A percentile compares a stretch with the other conserved stretches of the same genome.
These are phyloP conservation scores for Parnassius orleans DNA, from an alignment of 2,888 invertebrate species.

Conservation along the genomic window DNA sequence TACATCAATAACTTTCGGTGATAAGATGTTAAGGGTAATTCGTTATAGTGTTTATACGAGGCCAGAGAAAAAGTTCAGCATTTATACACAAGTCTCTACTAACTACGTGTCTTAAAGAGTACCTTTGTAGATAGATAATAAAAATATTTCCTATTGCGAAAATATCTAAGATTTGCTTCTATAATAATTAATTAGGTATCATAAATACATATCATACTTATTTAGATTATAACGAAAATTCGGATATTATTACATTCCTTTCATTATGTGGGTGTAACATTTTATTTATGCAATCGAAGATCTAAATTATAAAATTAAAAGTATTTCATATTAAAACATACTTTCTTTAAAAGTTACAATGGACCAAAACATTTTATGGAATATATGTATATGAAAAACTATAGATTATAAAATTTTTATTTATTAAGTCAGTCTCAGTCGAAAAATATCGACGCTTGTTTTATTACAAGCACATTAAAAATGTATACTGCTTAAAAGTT, in stretches of 20 bases:
- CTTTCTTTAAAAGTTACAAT: conserved; percentile 9
- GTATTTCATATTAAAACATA: conserved; percentile 1
- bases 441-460: too few species aligned
- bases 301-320: conserved; percentile 2
- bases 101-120: conserved; percentile 74
- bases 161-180: conserved; percentile 33
- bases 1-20: conserved; percentile 66
- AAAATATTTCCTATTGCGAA: conserved; percentile 45
- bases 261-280: not conserved
- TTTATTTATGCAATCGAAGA: conserved; percentile 7
- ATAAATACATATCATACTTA: conserved; percentile 39
- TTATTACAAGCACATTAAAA: too few species aligned
- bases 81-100: conserved; percentile 49
- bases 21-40: conserved; percentile 68
- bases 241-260: not conserved
- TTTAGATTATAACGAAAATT: conserved; percentile 24
- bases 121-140: conserved; percentile 69
- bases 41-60: conserved; percentile 63
- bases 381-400: not conserved
- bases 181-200: conserved; percentile 29
- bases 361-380: conserved; percentile 16
- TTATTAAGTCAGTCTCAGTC: too few species aligned
- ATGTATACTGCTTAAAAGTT: too few species aligned
- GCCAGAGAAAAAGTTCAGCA: conserved; percentile 77
- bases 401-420: too few species aligned